Evolutionary conservation across 2,888 invertebrate genomes (phyloP).

Genomic region (Xylophagus ater): DNA sequence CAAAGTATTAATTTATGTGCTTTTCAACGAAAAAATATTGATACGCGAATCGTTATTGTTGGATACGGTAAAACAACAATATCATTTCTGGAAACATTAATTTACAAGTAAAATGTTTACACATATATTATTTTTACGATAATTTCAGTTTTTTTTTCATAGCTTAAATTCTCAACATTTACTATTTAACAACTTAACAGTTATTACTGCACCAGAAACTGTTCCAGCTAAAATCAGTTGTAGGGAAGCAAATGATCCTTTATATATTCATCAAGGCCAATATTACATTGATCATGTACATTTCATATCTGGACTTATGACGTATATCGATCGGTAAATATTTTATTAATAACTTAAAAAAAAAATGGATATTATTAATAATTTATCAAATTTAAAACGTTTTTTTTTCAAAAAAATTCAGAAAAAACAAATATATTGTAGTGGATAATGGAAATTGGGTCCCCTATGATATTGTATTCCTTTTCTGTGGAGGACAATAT

Average conservation of each 20-base stretch:
- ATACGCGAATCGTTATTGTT: slow-evolving; percentile 49
- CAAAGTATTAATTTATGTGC: slow-evolving; percentile 42
- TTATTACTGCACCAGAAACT: slow-evolving; percentile 56
- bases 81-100: slow-evolving; percentile 48
- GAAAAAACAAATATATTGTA: slow-evolving; percentile 46
- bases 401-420: slow-evolving; percentile 25
- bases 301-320: slow-evolving; percentile 48
- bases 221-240: slow-evolving; percentile 3
- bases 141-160: neutral
- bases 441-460: slow-evolving; percentile 31
- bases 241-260: no score
- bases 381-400: no score
- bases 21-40: slow-evolving; percentile 41
- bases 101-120: slow-evolving; percentile 40
- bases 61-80: slow-evolving; percentile 52
- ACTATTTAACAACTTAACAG: slow-evolving; percentile 55
- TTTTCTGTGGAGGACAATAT: slow-evolving; percentile 48
- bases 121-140: slow-evolving; percentile 11
- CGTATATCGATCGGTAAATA: slow-evolving; percentile 46
- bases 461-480: slow-evolving; percentile 45
- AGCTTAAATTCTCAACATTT: slow-evolving; percentile 40
- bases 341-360: slow-evolving; percentile 35
- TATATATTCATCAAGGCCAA: no score
- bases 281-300: no score
- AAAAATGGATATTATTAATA: slow-evolving; percentile 46